Conservation (phyloP, 2,888 invertebrate species). For the Anthophora plumipes region DNA sequence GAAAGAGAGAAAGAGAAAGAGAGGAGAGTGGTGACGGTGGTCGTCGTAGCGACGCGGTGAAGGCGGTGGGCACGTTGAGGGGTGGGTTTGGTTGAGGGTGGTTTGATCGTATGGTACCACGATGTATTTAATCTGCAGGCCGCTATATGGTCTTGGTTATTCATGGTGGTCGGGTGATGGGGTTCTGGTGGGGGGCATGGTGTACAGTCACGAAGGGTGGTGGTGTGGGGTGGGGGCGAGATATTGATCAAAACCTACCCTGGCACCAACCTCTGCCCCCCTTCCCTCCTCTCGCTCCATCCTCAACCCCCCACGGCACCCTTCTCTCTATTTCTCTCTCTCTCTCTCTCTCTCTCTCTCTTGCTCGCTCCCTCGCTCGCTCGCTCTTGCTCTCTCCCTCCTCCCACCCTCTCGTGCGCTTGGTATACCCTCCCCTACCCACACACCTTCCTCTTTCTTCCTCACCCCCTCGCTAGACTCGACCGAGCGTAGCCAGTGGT, state of each 20-base stretch:
- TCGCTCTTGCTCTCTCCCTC: constrained; percentile 55
- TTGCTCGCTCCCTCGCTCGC: constrained; percentile 40
- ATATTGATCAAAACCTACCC: constrained; percentile 85
- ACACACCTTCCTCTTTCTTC: constrained; percentile 67
- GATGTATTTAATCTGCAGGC: constrained; percentile 81
- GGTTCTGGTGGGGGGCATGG: constrained; percentile 78
- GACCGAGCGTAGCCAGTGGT: constrained; percentile 80
- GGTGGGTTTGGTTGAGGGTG: constrained; percentile 61
- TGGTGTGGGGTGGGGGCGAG: constrained; percentile 82
- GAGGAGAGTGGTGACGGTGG: constrained; percentile 33
- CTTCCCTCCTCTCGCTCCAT: constrained; percentile 65
- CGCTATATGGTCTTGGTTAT: constrained; percentile 82
- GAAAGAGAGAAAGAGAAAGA: background rate
- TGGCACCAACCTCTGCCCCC: constrained; percentile 80
- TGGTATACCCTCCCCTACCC: constrained; percentile 66
- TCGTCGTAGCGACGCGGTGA: constrained; percentile 44
- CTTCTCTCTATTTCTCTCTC: constrained; percentile 70
- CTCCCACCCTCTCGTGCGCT: constrained; percentile 66
- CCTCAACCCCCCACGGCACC: constrained; percentile 74
- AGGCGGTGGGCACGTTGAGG: constrained; percentile 47
- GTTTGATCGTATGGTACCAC: constrained; percentile 78
- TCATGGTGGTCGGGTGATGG: constrained; percentile 83
- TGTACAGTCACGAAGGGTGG: constrained; percentile 80
- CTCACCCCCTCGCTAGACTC: constrained; percentile 72
- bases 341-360: constrained; percentile 58